Conservation (phyloP, 2,113 vertebrate genomes). For the Anseranas semipalmata region DNA sequence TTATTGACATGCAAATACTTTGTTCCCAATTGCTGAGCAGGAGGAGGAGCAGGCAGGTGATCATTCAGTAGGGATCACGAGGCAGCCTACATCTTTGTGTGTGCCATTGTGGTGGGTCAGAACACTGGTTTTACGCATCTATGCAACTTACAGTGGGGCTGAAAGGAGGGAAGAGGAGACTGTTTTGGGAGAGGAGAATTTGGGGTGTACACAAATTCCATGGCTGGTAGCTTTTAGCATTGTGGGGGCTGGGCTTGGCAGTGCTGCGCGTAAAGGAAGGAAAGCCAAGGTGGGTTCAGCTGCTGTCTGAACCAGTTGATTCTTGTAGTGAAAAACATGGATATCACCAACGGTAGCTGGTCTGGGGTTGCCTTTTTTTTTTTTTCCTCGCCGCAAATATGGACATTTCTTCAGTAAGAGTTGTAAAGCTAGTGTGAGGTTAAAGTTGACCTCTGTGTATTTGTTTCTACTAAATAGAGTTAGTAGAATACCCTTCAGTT, state of each 20-base stretch:
- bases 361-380: not conserved
- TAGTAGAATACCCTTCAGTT: not conserved
- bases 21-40: not conserved
- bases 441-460: not conserved
- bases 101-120: not conserved
- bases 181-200: not conserved
- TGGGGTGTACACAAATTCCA: not conserved
- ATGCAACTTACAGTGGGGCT: not conserved
- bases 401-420: not conserved
- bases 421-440: not conserved
- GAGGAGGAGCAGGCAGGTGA: not conserved
- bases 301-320: not conserved
- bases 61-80: not conserved
- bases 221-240: not conserved
- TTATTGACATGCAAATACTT: not conserved
- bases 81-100: not conserved
- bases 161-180: not conserved
- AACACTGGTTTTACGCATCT: not conserved
- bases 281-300: not conserved
- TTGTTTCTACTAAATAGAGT: not conserved
- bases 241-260: not conserved
- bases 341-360: not conserved
- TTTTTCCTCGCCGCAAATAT: rapidly evolving
- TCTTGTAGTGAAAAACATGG: not conserved
- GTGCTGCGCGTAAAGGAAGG: not conserved